Evolutionary conservation across 1,140 invertebrate species (phyloP), one percentile per base, ranked within the genome.

Genomic region (Drosophila eugracilis): DNA sequence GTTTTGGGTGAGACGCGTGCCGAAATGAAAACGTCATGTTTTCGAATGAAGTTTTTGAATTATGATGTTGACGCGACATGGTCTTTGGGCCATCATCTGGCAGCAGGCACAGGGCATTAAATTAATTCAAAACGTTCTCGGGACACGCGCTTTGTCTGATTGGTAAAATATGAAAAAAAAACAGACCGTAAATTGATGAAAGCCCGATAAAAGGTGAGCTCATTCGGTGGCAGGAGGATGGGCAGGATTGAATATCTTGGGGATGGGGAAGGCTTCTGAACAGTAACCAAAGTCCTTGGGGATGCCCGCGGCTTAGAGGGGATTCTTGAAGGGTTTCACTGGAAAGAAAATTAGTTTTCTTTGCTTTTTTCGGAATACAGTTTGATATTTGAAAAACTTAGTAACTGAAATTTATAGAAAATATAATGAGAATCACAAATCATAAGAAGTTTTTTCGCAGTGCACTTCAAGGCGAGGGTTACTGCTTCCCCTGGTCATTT

Each of bases 11-110:
- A 44, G 53, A 57, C 83, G 81, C 81, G 81, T 88, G 81, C 81
- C 81, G 78, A 85, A 85, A 85, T 88, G 83, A 86, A 86, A 86
- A 88, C 83, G 81, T 86, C 81, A 86, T 86, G 81, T 88, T 86
- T 86, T 86, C 70, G 83, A 88, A 86, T 86, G 77, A 88, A 83
- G 74, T 88, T 86, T 86, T 88, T 86, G 81, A 86, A 86, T 86
- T 86, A 88, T 86, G 81, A 80, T 84, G 80, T 84, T 84, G 74
- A 58, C 65, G 78, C 78, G 63, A 67, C 78, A 55, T 57, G 50
- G 42, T 54, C 39, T 62, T 69, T 67, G 44, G 49, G 53, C 67
- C 81, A 86, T 85, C 80, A 80, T 86, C 77, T 80, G 81, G 63
- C 60, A 10, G 45, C 79, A 39, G 69, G 76, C 74, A 59, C 45